Evolutionary conservation across 2,797 vertebrate genomes (phyloP), one percentile per base, ranked within the genome.

Genomic region (Tangara arthus): DNA sequence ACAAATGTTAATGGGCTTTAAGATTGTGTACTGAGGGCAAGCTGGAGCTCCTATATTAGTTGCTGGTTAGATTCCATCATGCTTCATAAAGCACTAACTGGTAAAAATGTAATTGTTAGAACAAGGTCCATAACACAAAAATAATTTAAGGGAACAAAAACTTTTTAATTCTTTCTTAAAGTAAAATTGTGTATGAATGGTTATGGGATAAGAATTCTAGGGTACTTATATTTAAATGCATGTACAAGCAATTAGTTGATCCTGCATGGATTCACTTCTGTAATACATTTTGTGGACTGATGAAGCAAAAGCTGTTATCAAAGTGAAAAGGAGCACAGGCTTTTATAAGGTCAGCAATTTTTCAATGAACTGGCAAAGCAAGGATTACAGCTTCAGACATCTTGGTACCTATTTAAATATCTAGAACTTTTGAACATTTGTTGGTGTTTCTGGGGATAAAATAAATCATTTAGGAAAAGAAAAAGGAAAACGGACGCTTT

Each of bases 391-490:
- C 91, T 93, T 95, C 80, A 87, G 89, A 96, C 90, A 85, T 93
- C 75, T 90, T 81, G 70, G 82, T 96, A 95, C 83, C 87, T 68
- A 92, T 89, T 90, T 93, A 95, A 94, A 93, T 95, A 95, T 78
- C 64, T 76, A 83, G 22, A 96, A 94, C 87, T 97, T 61, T 93
- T 95, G 96, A 92, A 95, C 92, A 82, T 95, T 96, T 94, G 76
- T 95, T 95, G 91, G 53, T 95, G 49, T 91, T 97, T 90, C 93
- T 88, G 70, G 53, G 63, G 96, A 95, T 95, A 97, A 88, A 96
- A 96, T 95, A 93, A 96, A 94, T 93, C 94, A 95, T 95, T 96
- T 95, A 96, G 53, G 53, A 79, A 90, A 93, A 95, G 73, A 93
- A 92, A 93, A 94, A 86, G 68, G 35, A 73, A 96, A 96, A 89